Percentiles rank a stretch among this genome's conserved stretches.
These are phyloP conservation scores for Caradrina kadenii DNA, from an alignment of 2,888 invertebrate species.

Conservation along the genomic window DNA sequence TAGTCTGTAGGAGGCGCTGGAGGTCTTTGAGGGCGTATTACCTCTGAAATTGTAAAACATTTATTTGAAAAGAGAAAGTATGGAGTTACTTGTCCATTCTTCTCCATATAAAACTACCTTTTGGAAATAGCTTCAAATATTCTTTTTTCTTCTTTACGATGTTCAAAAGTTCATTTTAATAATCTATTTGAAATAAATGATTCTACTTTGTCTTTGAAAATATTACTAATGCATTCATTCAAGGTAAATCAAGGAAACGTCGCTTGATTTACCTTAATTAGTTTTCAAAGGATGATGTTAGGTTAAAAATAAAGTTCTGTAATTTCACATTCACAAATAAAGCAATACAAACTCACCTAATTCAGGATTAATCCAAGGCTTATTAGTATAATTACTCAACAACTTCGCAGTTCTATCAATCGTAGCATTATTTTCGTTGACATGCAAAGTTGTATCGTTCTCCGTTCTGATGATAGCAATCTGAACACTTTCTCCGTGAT, in stretches of 20 bases:
- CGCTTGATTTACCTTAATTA: neutral
- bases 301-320: too few relatives aligned
- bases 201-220: too few relatives aligned
- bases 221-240: too few relatives aligned
- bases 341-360: constrained; percentile 88
- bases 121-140: too few relatives aligned
- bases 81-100: too few relatives aligned
- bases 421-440: constrained; percentile 94
- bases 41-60: constrained; percentile 90
- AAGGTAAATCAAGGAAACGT: neutral
- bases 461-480: constrained; percentile 95
- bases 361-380: constrained; percentile 96
- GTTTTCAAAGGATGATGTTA: too few relatives aligned
- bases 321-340: too few relatives aligned
- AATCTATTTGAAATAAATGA: too few relatives aligned
- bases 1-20: constrained; percentile 97
- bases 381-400: constrained; percentile 94
- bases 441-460: constrained; percentile 94
- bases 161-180: too few relatives aligned
- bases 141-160: too few relatives aligned
- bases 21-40: constrained; percentile 96
- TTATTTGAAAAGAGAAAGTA: too few relatives aligned
- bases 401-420: constrained; percentile 93
- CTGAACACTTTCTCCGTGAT: constrained; percentile 96
- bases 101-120: too few relatives aligned